These are phyloP conservation scores for Drosophila subpulchrella DNA, from an alignment of 1,140 invertebrate genomes.

Conservation along the genomic window DNA sequence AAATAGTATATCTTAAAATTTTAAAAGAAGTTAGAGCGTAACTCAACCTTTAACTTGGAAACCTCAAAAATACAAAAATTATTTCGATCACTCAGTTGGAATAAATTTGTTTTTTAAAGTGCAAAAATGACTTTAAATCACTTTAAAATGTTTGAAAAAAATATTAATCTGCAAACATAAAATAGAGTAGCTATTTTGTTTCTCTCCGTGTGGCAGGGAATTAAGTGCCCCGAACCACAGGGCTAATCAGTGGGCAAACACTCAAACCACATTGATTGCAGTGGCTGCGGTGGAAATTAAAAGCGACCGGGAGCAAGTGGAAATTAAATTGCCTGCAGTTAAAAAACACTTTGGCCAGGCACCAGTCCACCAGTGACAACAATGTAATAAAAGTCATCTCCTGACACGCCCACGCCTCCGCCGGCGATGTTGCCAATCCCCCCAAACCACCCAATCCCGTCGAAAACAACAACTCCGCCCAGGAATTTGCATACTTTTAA, in stretches of 20 bases:
- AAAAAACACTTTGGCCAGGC: constrained; percentile 67
- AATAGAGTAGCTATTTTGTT: neutral
- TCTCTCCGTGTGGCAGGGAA: constrained; percentile 9
- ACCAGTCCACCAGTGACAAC: constrained; percentile 30
- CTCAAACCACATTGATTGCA: constrained; percentile 58
- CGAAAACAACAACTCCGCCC: constrained; percentile 24
- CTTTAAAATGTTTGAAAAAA: too few relatives aligned
- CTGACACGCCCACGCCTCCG: constrained; percentile 55
- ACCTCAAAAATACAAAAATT: too few relatives aligned
- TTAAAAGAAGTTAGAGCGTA: too few relatives aligned
- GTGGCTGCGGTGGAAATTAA: constrained; percentile 59
- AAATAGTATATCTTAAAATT: too few relatives aligned
- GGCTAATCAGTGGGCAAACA: constrained; percentile 64
- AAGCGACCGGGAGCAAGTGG: constrained; percentile 45
- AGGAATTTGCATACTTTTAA: constrained; percentile 81
- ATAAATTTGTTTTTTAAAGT: too few relatives aligned
- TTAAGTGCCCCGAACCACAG: constrained; percentile 27
- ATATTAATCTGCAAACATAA: too few relatives aligned
- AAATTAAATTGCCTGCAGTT: constrained; percentile 83
- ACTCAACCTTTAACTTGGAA: too few relatives aligned
- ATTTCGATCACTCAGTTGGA: too few relatives aligned
- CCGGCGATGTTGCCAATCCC: constrained; percentile 2
- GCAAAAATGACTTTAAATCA: too few relatives aligned
- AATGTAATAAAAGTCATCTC: constrained; percentile 70
- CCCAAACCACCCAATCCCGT: neutral